Percentiles rank a stretch among this genome's conserved stretches.
Conservation (phyloP, 1,140 invertebrate species). For the Gryllus bimaculatus region DNA sequence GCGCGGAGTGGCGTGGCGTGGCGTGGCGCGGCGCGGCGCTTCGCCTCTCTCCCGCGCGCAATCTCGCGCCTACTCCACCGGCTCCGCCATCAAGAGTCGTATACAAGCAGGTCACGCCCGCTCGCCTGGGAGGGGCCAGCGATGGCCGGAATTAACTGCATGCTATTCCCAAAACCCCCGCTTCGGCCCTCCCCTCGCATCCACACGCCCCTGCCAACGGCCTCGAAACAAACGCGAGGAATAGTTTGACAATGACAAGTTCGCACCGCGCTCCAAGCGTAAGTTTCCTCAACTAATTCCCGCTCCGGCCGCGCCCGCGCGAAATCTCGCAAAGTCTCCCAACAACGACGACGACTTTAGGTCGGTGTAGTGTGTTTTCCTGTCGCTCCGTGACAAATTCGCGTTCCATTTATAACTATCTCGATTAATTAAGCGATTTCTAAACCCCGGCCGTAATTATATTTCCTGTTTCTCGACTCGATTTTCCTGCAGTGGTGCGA, state of each 20-base stretch:
- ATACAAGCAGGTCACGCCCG: not conserved
- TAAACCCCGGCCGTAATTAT: not conserved
- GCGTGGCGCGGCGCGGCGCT: too few relatives aligned
- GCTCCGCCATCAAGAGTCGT: not conserved
- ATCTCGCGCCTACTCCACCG: not conserved
- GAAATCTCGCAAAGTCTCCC: not conserved
- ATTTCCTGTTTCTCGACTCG: not conserved
- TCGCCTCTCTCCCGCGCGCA: not conserved
- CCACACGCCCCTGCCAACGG: not conserved
- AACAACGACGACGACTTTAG: not conserved
- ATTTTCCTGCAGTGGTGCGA: not conserved
- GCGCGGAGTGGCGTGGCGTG: too few relatives aligned
- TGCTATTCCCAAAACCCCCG: not conserved
- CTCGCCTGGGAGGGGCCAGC: too few relatives aligned
- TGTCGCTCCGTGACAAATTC: not conserved
- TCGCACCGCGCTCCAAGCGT: not conserved
- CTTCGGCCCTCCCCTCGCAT: too few relatives aligned
- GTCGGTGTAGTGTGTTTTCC: not conserved
- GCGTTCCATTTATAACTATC: not conserved
- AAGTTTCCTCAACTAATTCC: not conserved
- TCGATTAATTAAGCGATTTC: slow-evolving; percentile 1
- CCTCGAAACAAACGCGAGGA: not conserved
- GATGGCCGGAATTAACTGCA: not conserved
- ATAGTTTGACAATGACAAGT: slow-evolving; percentile 5
- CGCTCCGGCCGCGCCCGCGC: too few relatives aligned